Base-by-base conservation (phyloP, 2,113 vertebrate genomes). In the Nesogale talazaci region DNA sequence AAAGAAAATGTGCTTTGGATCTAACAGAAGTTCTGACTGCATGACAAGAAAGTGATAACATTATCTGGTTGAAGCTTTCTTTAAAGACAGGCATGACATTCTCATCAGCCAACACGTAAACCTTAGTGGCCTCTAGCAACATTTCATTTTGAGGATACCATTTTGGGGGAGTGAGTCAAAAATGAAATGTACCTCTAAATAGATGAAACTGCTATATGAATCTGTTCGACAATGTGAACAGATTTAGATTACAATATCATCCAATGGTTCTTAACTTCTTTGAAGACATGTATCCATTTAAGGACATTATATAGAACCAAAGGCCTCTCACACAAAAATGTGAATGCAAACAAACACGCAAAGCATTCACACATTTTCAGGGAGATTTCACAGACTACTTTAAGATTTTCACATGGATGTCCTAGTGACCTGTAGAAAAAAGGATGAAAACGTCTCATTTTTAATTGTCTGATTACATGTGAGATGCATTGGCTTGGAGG, bases 11-110 rank as follows among this genome's bases (percentile, higher is more conserved):
- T 91, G 78, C 85, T 86, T 89, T 93, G 93, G 63, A 81, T 94
- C 91, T 83, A 29, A 81, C 16, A 80, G 76, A 89, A 87, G 75
- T 87, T 94, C 46, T 83, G 75, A 31, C 84, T 83, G 1, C 80
- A 25, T 79, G 93, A 95, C 95, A 94, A 94, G 82, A 61, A 88
- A 93, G 75, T 83, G 74, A 96, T 88, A 92, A 40, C 65, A 85
- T 91, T 89, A 81, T 92, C 63, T 57, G 42, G 72, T 46, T 83
- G 78, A 88, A 91, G 67, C n/a, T 42, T 90, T 92, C 36, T 91
- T 78, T 12, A 83, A 86, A 95, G 88, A 93, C 5, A 67, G 29
- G 11, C 14, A 65, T 76, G 87, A n/a, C 27, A 74, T 72, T 94
- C 61, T 83, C 76, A 69, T 81, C 38, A 27, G 69, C 69, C 36